These are phyloP conservation scores for Mycteria americana DNA, from an alignment of 2,797 vertebrate species.

Conservation along the genomic window DNA sequence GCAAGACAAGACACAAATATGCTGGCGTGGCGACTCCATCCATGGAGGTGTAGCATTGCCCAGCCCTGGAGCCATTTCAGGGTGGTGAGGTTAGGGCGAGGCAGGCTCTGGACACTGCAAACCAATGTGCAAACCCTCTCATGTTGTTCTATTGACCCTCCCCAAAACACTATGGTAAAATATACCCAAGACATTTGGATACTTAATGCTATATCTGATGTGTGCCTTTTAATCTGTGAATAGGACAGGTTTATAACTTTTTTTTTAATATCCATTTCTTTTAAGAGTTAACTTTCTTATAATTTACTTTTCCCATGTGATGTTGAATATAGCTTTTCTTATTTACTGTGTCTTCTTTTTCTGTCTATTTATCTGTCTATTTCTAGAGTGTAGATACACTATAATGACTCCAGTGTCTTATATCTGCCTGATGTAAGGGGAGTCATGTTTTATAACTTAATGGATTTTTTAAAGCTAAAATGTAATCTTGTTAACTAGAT, in stretches of 20 bases:
- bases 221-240: background rate
- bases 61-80: background rate
- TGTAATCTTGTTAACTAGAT: background rate
- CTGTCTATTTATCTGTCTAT: background rate
- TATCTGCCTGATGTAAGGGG: background rate
- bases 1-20: background rate
- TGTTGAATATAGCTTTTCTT: background rate
- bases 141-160: background rate
- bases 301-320: background rate
- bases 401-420: background rate
- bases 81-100: background rate
- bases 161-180: background rate
- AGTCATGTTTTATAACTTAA: background rate
- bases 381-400: background rate
- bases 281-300: background rate
- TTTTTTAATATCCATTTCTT: background rate
- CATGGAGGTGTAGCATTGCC: background rate
- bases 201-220: background rate
- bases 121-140: background rate
- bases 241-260: background rate
- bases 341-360: background rate
- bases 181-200: fast-evolving
- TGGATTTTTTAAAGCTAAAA: background rate
- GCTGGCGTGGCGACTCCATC: fast-evolving
- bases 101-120: background rate